Conservation (phyloP, 2,113 vertebrate species). For the Excalfactoria chinensis region DNA sequence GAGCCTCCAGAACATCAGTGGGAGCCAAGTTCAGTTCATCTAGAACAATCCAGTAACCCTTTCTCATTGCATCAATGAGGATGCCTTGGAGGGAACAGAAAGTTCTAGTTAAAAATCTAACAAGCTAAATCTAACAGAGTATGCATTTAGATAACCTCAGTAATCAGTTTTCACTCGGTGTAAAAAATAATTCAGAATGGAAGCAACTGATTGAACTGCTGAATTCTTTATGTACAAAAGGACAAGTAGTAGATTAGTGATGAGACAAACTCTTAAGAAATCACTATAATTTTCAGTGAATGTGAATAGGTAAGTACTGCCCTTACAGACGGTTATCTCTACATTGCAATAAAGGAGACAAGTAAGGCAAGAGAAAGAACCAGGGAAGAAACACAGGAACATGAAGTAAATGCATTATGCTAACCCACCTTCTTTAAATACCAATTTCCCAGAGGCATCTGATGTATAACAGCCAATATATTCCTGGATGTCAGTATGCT, state of each 20-base stretch:
- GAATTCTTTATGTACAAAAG: background rate
- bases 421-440: slow-evolving; percentile 91
- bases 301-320: background rate
- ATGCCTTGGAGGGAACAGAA: slow-evolving; percentile 80
- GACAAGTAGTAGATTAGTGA: background rate
- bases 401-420: background rate
- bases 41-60: slow-evolving; percentile 96
- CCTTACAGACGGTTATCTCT: background rate
- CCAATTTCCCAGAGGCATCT: slow-evolving; percentile 87
- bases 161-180: background rate
- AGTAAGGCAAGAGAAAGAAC: background rate
- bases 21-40: slow-evolving; percentile 97
- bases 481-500: slow-evolving; percentile 98
- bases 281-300: background rate
- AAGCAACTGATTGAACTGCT: background rate
- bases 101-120: background rate
- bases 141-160: background rate
- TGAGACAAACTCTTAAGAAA: background rate
- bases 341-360: background rate
- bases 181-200: background rate
- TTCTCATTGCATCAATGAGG: slow-evolving; percentile 96
- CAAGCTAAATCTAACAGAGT: background rate
- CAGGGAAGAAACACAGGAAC: background rate
- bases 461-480: slow-evolving; percentile 98
- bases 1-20: slow-evolving; percentile 95